phyloP scores from a whole-genome alignment of 2,888 invertebrate genomes.

The Heliconius ethilla region DNA sequence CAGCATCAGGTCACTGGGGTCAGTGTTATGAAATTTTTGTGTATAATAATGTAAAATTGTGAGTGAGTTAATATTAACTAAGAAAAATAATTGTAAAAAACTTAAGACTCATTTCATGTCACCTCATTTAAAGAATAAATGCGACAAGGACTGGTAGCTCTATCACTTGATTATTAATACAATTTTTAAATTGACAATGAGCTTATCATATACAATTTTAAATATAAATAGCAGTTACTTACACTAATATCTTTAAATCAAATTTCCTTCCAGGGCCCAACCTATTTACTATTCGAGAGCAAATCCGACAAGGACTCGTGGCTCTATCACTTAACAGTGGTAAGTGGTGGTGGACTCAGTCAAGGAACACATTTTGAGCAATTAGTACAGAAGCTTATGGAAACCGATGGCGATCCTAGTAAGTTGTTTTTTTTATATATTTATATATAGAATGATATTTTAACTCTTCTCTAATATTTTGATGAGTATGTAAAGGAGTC shows the following conservation, averaged over 20 bases:
- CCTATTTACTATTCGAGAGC: slow-evolving; percentile 94
- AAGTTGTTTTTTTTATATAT: slow-evolving; percentile 61
- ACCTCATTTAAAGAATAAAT: slow-evolving; percentile 85
- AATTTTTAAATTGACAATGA: too few species aligned
- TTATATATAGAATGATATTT: too few species aligned
- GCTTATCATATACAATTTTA: too few species aligned
- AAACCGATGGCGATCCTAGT: slow-evolving; percentile 96
- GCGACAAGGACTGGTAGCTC: slow-evolving; percentile 95
- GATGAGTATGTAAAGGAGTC: too few species aligned
- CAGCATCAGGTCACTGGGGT: slow-evolving; percentile 86
- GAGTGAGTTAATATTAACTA: not conserved
- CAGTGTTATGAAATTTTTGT: slow-evolving; percentile 48
- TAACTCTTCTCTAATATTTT: too few species aligned
- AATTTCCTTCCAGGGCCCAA: slow-evolving; percentile 86
- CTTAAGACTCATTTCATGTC: too few species aligned
- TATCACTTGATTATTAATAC: slow-evolving; percentile 84
- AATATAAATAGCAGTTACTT: too few species aligned
- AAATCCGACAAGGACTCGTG: slow-evolving; percentile 97
- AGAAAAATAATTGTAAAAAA: too few species aligned
- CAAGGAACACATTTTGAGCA: slow-evolving; percentile 98
- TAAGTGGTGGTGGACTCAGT: slow-evolving; percentile 94
- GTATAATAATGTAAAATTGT: not conserved
- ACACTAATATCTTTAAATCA: not conserved
- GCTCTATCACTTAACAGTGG: slow-evolving; percentile 93
- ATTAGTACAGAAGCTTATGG: slow-evolving; percentile 97